Evolutionary conservation across 2,113 vertebrate genomes (phyloP), one percentile per base, ranked within the genome.

Genomic region (Cathartes aura): DNA sequence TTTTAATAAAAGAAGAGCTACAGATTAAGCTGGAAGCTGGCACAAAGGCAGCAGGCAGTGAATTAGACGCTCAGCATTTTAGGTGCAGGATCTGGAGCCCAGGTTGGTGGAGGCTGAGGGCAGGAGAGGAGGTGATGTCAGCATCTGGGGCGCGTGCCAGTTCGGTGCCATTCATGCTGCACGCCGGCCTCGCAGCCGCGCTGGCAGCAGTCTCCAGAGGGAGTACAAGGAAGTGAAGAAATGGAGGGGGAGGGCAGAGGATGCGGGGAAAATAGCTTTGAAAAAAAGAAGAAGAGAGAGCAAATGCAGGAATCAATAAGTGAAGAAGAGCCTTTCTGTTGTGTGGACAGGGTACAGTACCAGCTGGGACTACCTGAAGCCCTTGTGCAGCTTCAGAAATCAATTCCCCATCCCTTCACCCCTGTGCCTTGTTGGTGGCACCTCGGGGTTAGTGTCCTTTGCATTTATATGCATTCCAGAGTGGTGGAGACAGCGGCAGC

Each of bases 401-500:
- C 15, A 32, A 10, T 73, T 71, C 64, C 38, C 40, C 8, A 2
- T 79, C 22, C 32, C 36, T n/a, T 92, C 89, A 21, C 53, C 80
- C 87, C 75, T 23, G 45, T 38, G 87, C 85, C 78, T 73, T 67
- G 89, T 84, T 93, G 90, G 83, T 97, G 94, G 82, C 94, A 88
- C 73, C 90, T 93, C 19, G 21, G 78, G 91, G 92, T 96, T 95
- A 82, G 88, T 63, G 83, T 96, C 92, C 93, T 93, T 70, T 92
- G 93, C 89, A 95, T 98, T 97, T 75, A 79, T 95, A 93, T 97
- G 96, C 97, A 94, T 96, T 96, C 93, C 86, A 59, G 89, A 85
- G 94, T 21, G 14, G 7, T 45, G 85, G 95, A 96, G 95, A 82
- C 79, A 1, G 82, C 66, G 0, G 84, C 96, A 96, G 90, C 95